Conservation (phyloP, 2,888 invertebrate genomes). For the Stegana nigrithorax region DNA sequence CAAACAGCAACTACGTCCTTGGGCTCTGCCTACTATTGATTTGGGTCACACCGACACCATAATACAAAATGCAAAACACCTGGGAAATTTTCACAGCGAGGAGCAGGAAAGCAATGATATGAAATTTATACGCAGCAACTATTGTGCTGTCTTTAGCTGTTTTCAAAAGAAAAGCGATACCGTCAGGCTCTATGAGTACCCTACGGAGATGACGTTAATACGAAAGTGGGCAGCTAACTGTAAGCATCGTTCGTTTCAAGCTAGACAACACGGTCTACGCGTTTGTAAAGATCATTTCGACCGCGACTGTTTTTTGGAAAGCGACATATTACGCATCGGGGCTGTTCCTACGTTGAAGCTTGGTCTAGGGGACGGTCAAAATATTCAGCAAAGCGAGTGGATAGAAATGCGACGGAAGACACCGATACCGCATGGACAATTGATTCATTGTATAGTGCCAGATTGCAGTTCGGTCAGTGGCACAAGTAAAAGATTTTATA, state of each 20-base stretch:
- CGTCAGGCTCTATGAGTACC: conserved; percentile 43
- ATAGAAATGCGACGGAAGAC: not conserved
- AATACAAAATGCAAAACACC: conserved; percentile 48
- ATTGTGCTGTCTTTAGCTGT: conserved; percentile 49
- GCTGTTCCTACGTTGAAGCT: conserved; percentile 49
- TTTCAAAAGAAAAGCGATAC: conserved; percentile 42
- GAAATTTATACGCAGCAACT: conserved; percentile 48
- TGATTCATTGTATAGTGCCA: not conserved
- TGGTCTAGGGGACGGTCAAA: conserved; percentile 15
- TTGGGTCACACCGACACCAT: conserved; percentile 48
- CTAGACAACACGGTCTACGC: conserved; percentile 48
- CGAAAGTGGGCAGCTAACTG: conserved; percentile 55
- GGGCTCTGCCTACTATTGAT: conserved; percentile 55
- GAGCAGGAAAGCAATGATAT: conserved; percentile 40
- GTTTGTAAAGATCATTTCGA: conserved; percentile 50
- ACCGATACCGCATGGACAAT: not conserved
- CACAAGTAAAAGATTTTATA: conserved; percentile 24
- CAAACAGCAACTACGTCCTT: conserved; percentile 44
- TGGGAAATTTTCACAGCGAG: conserved; percentile 43
- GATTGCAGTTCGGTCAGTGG: not conserved
- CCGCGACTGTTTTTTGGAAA: conserved; percentile 38
- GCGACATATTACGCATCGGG: conserved; percentile 31
- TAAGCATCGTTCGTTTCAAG: conserved; percentile 51
- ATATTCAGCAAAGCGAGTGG: conserved; percentile 21
- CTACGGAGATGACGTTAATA: conserved; percentile 40